phyloP scores from a whole-genome alignment of 2,888 invertebrate genomes.

The Brenthis ino region DNA sequence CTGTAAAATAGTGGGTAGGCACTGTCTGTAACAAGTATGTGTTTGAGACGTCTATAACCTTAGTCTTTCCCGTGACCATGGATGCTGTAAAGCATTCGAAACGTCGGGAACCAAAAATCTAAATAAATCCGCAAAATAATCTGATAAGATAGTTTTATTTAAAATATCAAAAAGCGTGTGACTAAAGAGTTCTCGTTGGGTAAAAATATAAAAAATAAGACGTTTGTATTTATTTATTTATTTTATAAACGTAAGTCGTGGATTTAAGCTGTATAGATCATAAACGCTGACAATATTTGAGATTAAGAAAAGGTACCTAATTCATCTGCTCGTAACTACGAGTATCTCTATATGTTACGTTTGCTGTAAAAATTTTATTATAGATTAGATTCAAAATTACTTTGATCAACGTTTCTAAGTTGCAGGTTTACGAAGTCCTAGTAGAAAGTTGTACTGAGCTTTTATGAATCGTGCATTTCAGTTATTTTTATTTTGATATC shows the following conservation, averaged over 20 bases:
- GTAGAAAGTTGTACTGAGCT: background rate
- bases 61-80: too few relatives aligned
- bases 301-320: constrained; percentile 14
- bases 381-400: constrained; percentile 27
- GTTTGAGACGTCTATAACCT: too few relatives aligned
- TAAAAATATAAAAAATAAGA: background rate
- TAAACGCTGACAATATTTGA: constrained; percentile 18
- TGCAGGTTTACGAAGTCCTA: background rate
- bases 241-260: background rate
- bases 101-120: too few relatives aligned
- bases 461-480: too few relatives aligned
- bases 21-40: too few relatives aligned
- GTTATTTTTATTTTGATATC: too few relatives aligned
- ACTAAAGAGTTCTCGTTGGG: too few relatives aligned
- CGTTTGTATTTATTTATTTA: background rate
- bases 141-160: too few relatives aligned
- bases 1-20: too few relatives aligned
- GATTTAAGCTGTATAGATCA: constrained; percentile 18
- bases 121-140: too few relatives aligned
- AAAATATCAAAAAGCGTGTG: too few relatives aligned
- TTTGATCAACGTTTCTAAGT: constrained; percentile 18
- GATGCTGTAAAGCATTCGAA: too few relatives aligned
- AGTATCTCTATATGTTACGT: constrained; percentile 23
- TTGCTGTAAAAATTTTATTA: constrained; percentile 33
- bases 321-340: constrained; percentile 19